Evolutionary conservation across 2,888 invertebrate species (phyloP).

Genomic region (Sepiola atlantica): DNA sequence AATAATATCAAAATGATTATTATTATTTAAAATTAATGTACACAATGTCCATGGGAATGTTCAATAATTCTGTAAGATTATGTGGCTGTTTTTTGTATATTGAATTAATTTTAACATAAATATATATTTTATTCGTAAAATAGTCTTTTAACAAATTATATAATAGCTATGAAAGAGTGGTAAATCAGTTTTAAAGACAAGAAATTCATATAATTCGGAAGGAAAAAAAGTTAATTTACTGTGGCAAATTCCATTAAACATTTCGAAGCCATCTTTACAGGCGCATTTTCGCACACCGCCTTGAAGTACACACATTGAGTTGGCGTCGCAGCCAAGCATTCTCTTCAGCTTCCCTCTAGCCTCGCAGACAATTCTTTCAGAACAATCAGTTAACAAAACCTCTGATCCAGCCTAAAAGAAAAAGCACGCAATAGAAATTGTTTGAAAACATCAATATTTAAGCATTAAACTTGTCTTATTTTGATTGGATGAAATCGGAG

Average conservation of each 20-base stretch:
- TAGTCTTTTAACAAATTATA: too few species aligned
- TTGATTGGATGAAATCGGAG: too few species aligned
- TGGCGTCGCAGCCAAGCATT: background rate
- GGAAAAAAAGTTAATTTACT: background rate
- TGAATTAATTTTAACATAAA: too few species aligned
- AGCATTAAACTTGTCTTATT: too few species aligned
- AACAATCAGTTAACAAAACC: background rate
- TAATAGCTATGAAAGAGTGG: too few species aligned
- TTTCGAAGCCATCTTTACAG: background rate
- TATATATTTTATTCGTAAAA: too few species aligned
- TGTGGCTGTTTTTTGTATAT: too few species aligned
- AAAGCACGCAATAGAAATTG: background rate
- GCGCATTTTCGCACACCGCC: background rate
- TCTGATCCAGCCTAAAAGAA: background rate
- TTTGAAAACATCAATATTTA: too few species aligned
- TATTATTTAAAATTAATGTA: too few species aligned
- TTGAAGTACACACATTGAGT: background rate
- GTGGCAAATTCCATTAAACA: background rate
- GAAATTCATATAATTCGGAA: background rate
- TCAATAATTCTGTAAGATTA: too few species aligned
- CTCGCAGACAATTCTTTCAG: background rate
- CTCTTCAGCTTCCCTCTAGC: background rate
- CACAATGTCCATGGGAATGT: too few species aligned
- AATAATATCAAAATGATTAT: too few species aligned
- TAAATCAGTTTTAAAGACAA: accelerated